Evolutionary conservation across 2,113 vertebrate genomes (phyloP).

Genomic region (Anarrhichthys ocellatus): DNA sequence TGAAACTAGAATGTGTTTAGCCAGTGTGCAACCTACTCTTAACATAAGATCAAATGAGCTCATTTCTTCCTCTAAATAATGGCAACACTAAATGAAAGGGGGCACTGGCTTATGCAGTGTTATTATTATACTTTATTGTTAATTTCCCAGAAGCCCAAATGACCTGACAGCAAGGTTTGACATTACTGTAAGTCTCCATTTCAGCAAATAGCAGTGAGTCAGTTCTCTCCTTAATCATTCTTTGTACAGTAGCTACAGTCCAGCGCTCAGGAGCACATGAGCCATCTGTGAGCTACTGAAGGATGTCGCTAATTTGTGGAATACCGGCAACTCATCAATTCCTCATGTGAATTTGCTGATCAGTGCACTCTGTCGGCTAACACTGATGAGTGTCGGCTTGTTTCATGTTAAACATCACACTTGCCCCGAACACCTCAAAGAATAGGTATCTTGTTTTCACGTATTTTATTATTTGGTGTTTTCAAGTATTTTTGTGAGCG

Average conservation of each 20-base stretch:
- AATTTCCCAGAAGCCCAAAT: conserved; percentile 32
- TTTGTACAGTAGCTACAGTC: conserved; percentile 38
- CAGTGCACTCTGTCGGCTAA: conserved; percentile 42
- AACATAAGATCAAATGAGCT: background rate
- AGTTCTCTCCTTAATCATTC: conserved; percentile 29
- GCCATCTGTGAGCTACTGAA: conserved; percentile 56
- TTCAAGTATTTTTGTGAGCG: background rate
- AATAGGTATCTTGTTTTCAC: conserved; percentile 59
- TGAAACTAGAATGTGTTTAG: background rate
- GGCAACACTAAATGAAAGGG: conserved; percentile 1
- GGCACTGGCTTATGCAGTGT: background rate
- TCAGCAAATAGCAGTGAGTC: conserved; percentile 45
- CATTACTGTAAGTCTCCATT: conserved; percentile 29
- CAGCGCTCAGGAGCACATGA: conserved; percentile 43
- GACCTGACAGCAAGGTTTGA: conserved; percentile 33
- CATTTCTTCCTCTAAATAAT: background rate
- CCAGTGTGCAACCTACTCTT: background rate
- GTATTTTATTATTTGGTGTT: conserved; percentile 15
- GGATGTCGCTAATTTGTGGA: conserved; percentile 48
- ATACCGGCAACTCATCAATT: conserved; percentile 52
- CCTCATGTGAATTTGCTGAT: conserved; percentile 60
- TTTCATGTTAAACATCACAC: conserved; percentile 70
- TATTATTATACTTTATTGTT: conserved; percentile 42
- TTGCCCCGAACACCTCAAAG: conserved; percentile 29
- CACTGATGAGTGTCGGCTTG: conserved; percentile 50